These are phyloP conservation scores for Chrysolina haemoptera DNA, from an alignment of 2,888 invertebrate genomes.

Conservation along the genomic window DNA sequence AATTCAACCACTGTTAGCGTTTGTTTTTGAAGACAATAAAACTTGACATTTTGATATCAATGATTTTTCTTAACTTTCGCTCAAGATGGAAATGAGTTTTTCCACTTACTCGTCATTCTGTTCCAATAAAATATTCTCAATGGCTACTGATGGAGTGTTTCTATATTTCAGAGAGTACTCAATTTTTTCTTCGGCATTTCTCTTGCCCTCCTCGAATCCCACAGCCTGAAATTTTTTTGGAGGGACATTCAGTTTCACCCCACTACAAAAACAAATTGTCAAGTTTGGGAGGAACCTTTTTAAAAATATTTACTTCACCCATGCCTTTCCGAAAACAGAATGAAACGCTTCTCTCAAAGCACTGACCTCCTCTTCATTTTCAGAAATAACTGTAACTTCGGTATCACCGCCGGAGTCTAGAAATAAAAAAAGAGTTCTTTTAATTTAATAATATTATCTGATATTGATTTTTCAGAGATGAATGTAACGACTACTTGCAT, in stretches of 20 bases:
- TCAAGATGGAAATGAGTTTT: too few relatives aligned
- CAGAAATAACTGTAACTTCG: constrained; percentile 82
- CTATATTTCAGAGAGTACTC: constrained; percentile 74
- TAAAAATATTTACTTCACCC: constrained; percentile 77
- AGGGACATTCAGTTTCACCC: constrained; percentile 74
- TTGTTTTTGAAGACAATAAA: too few relatives aligned
- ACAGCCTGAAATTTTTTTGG: constrained; percentile 83
- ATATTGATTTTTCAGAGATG: neutral
- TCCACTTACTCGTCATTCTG: constrained; percentile 71
- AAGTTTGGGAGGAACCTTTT: constrained; percentile 3
- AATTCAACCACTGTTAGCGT: too few relatives aligned
- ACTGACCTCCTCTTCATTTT: constrained; percentile 83
- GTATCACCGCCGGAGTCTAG: constrained; percentile 86
- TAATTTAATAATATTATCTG: neutral
- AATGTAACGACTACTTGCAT: constrained; percentile 22
- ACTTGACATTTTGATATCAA: too few relatives aligned
- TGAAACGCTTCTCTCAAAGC: constrained; percentile 87
- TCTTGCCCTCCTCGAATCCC: constrained; percentile 83
- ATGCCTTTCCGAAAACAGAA: constrained; percentile 84
- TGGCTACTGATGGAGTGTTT: constrained; percentile 79
- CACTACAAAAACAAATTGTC: constrained; percentile 68
- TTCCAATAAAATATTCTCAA: constrained; percentile 85
- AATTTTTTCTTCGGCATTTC: constrained; percentile 82
- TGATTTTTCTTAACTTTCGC: too few relatives aligned
- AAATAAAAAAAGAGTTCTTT: neutral